Base-by-base conservation (phyloP, 1,140 invertebrate genomes). In the Lineus longissimus region DNA sequence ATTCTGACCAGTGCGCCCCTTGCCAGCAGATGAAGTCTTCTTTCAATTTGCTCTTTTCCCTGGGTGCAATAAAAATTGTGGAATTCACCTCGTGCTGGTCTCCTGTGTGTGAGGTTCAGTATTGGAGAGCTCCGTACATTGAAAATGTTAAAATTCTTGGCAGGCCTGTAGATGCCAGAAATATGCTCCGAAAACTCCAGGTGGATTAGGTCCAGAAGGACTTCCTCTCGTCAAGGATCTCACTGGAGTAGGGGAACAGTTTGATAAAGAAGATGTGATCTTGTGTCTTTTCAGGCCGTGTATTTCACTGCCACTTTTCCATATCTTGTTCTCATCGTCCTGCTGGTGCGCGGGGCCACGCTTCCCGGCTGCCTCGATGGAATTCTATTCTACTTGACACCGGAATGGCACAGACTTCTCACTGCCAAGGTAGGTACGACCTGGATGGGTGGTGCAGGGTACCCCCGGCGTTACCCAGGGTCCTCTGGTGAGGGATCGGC, bases 351-450 rank as follows among this genome's bases (percentile, higher is more conserved):
- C 54, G 94, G 94, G 0, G 87, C 94, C 0, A 92, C 92, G 0
- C 80, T 97, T 25, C 92, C 92, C 0, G 95, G 95, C 0, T 92
- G 95, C 31, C 33, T 25, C n/a, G 55, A 65, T 23, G 68, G 68
- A n/a, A 95, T 97, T 66, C 85, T 87, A 56, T 97, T 94, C 77
- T 97, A 97, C 77, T 84, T 97, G n/a, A 94, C 90, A 17, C 94
- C 94, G 0, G 87, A 96, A 79, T 69, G 60, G 15, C 29, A 63
- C 11, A 9, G 40, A 19, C n/a, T 63, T 2, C 19, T 25, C n/a
- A 43, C 23, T 31, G 25, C 60, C 11, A 61, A 59, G 41, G 56
- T 58, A 61, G n/a, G 30, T 45, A 43, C 25, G 4, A 4, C 47
- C 33, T n/a, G 6, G 33, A 36, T 36, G 33, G 33, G 33, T 4